phyloP scores from a whole-genome alignment of 2,797 vertebrate genomes.

The Ceryle rudis region DNA sequence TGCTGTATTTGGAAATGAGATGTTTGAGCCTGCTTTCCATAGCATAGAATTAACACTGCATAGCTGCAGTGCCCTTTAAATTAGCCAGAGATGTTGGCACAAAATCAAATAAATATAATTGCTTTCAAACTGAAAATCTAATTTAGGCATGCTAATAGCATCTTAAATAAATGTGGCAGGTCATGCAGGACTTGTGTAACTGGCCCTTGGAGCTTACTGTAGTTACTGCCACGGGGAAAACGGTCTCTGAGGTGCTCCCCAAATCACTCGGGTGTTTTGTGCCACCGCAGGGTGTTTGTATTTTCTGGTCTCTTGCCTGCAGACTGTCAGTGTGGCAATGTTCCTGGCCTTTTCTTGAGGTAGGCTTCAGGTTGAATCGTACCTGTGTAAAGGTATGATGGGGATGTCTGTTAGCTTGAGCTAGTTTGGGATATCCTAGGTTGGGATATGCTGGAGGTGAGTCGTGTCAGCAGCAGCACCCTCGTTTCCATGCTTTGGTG shows the following conservation, averaged over 20 bases:
- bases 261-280: neutral
- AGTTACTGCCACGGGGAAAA: neutral
- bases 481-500: neutral
- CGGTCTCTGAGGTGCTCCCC: neutral
- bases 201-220: neutral
- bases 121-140: conserved; percentile 68
- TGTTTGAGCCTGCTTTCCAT: conserved; percentile 14
- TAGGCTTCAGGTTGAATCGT: neutral
- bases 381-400: neutral
- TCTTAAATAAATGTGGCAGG: conserved; percentile 55
- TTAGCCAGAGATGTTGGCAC: conserved; percentile 23
- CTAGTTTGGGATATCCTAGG: neutral
- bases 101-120: conserved; percentile 58
- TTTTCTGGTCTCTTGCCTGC: neutral
- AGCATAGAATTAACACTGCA: conserved; percentile 15
- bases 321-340: neutral
- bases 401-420: neutral
- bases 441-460: neutral
- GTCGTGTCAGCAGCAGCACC: neutral
- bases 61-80: conserved; percentile 57
- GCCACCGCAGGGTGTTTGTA: neutral
- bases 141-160: conserved; percentile 57
- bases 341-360: neutral
- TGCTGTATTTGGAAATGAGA: conserved; percentile 24
- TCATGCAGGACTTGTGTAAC: conserved; percentile 7